Evolutionary conservation across 1,140 invertebrate genomes (phyloP), one percentile per base, ranked within the genome.

Genomic region (Orussus abietinus): DNA sequence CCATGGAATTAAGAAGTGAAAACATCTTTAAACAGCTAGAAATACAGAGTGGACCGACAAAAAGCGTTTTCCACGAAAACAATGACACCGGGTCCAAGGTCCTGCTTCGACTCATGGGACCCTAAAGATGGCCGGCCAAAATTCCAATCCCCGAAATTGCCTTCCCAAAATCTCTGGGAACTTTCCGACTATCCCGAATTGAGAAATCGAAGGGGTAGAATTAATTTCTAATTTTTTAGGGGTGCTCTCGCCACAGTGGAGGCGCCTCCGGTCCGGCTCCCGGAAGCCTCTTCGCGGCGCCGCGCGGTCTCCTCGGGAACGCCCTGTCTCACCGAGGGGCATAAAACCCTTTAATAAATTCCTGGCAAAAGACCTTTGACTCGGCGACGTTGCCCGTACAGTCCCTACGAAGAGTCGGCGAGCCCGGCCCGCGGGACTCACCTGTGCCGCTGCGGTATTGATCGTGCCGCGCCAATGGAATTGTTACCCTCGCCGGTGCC

Each of bases 361-460:
- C n/a, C 6, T n/a, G 6, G 22, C 22, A n/a, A 25, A 25, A 25
- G 22, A 25, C 22, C 22, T 25, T 25, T 25, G 22, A 25, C 22
- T 25, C 22, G 6, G n/a, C 6, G 22, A 25, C n/a, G n/a, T n/a
- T n/a, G n/a, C n/a, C n/a, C n/a, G 22, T 7, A n/a, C 6, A 25
- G n/a, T 6, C 6, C 6, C 6, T 6, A 25, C 6, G n/a, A n/a
- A 25, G 22, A 25, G 22, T n/a, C 6, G n/a, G 22, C n/a, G 22
- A 25, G 22, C 6, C 6, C 6, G 22, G 22, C 6, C 6, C 22
- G n/a, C 6, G 22, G n/a, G 22, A 25, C 6, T 7, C 41, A 48
- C 46, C 40, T 48, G 46, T 33, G n/a, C n/a, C n/a, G n/a, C n/a
- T n/a, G n/a, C n/a, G 32, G 39, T 48, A 48, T 48, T 43, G 46